These are phyloP conservation scores for Lasius platythorax DNA, from an alignment of 2,888 invertebrate genomes.

Conservation along the genomic window DNA sequence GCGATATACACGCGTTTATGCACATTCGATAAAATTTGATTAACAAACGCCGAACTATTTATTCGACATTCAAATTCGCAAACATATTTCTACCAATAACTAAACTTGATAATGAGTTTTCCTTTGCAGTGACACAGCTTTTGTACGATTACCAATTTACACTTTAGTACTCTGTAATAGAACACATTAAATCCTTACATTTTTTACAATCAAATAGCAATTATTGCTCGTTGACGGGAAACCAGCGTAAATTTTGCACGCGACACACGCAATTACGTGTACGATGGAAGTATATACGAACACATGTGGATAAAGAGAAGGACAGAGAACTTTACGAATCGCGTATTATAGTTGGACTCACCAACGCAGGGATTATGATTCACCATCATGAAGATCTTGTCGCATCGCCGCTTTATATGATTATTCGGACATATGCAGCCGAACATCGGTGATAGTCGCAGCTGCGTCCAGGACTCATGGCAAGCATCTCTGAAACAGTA, in stretches of 20 bases:
- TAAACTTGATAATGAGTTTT: neutral
- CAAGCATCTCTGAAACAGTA: slow-evolving; percentile 91
- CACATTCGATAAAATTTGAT: slow-evolving; percentile 18
- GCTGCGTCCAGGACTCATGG: slow-evolving; percentile 95
- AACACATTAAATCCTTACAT: neutral
- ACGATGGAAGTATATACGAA: slow-evolving; percentile 43
- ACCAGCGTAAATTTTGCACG: neutral
- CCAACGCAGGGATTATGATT: slow-evolving; percentile 98
- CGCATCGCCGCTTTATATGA: slow-evolving; percentile 95
- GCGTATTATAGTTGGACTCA: slow-evolving; percentile 87
- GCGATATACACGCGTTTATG: neutral
- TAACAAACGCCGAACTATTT: slow-evolving; percentile 15
- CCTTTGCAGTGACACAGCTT: neutral
- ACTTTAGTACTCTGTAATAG: neutral
- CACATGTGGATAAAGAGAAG: slow-evolving; percentile 50
- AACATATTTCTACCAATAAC: neutral
- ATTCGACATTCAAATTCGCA: neutral
- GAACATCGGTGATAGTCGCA: slow-evolving; percentile 95
- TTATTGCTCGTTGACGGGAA: neutral
- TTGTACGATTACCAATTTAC: neutral
- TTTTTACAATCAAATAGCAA: slow-evolving; percentile 6
- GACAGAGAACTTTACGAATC: slow-evolving; percentile 46
- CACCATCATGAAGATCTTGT: slow-evolving; percentile 94
- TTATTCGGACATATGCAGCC: slow-evolving; percentile 97
- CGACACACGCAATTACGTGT: slow-evolving; percentile 44